These are phyloP conservation scores for Ailuropoda melanoleuca DNA, from an alignment of 2,113 vertebrate species.

Conservation along the genomic window DNA sequence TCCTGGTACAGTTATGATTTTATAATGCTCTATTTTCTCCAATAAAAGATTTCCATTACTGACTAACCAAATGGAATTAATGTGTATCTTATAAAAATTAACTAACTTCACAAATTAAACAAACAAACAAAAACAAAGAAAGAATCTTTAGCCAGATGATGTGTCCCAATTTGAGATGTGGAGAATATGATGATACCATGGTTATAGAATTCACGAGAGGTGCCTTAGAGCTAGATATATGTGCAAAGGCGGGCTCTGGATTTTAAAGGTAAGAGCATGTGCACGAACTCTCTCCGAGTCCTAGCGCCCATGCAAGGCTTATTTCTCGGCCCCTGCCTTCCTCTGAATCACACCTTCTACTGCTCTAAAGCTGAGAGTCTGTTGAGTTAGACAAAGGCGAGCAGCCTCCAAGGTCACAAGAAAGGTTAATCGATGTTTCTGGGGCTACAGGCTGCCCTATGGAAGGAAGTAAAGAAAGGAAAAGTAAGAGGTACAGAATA, in stretches of 20 bases:
- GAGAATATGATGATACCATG: not conserved
- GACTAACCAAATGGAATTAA: not conserved
- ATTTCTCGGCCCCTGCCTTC: not conserved
- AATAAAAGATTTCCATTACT: not conserved
- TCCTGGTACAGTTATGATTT: not conserved
- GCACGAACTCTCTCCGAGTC: not conserved
- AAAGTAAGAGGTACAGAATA: not conserved
- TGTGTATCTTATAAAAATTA: not conserved
- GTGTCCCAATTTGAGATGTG: not conserved
- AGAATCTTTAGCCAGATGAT: not conserved
- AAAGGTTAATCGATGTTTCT: not conserved
- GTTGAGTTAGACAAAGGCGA: not conserved
- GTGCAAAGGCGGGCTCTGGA: not conserved
- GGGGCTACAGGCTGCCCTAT: not conserved
- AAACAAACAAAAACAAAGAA: not conserved
- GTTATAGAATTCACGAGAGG: not conserved
- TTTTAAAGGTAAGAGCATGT: not conserved
- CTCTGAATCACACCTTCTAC: not conserved
- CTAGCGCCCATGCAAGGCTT: not conserved
- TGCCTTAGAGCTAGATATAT: not conserved
- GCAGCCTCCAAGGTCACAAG: not conserved
- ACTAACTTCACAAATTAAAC: not conserved
- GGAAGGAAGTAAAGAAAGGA: not conserved
- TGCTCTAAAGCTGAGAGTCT: not conserved
- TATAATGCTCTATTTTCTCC: not conserved